Evolutionary conservation across 2,888 invertebrate genomes (phyloP), one percentile per base, ranked within the genome.

Genomic region (Polia nebulosa): DNA sequence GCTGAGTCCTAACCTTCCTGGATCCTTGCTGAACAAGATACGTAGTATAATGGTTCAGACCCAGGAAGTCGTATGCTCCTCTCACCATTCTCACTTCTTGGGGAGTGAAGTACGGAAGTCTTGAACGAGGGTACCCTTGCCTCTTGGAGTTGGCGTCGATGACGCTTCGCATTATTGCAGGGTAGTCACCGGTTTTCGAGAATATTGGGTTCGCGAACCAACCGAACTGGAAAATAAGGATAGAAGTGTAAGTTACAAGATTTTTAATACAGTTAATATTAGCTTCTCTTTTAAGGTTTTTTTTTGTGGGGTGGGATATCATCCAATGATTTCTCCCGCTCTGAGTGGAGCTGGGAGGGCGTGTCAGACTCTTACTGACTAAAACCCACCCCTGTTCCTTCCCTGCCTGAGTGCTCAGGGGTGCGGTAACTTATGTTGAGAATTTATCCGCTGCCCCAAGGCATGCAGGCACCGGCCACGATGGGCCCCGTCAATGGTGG

Each of bases 31-130:
- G 90, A 3, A 92, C 94, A 82, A 97, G 80, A 75, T 92, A 93
- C 0, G 97, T 95, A 0, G 97, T 97, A 87, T 98, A 98, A 69
- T 97, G 96, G 87, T 98, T 98, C 22, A 98, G 87, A 0, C 97
- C 98, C 59, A 98, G 94, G 90, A 97, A 98, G 87, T 98, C 98
- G 1, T 96, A 95, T 0, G 97, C 96, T 0, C 96, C 97, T 41
- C 90, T 92, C 27, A 98, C 96, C 62, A 94, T 92, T 13, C 91
- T 87, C 11, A 97, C 93, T 92, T 98, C 97, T 27, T 96, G 93
- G 0, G 85, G 47, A 0, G 96, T 97, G 84, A 97, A 97, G 67
- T 85, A 86, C 0, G 97, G 97, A 3, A 97, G 92, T 13, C 97
- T 96, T 0, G 97, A 97, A 22, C 95, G 91, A 0, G 91, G 85